Evolutionary conservation across 2,888 invertebrate genomes (phyloP).

Genomic region (Galerucella pusilla): DNA sequence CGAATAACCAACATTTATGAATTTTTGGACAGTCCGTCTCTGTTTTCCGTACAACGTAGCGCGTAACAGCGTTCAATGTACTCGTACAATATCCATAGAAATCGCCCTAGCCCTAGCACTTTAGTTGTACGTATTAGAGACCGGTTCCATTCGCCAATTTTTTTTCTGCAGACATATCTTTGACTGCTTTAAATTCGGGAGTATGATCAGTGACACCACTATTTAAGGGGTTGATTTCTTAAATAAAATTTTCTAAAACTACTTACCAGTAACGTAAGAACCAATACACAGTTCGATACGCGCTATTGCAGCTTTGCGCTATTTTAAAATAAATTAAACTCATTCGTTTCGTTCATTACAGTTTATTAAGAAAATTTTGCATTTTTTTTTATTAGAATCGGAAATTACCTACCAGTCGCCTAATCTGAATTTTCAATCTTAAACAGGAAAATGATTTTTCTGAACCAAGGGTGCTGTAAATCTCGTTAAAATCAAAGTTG

Average conservation of each 20-base stretch:
- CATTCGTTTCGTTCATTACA: conserved; percentile 15
- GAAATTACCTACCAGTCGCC: conserved; percentile 41
- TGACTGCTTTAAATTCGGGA: conserved; percentile 27
- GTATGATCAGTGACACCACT: conserved; percentile 23
- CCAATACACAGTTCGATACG: no score
- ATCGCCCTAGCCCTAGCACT: conserved; percentile 46
- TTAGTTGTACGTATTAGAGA: conserved; percentile 39
- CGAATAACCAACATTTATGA: not conserved
- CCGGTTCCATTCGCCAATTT: conserved; percentile 50
- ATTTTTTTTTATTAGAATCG: conserved; percentile 39
- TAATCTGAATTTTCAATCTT: conserved; percentile 45
- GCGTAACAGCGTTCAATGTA: conserved; percentile 40
- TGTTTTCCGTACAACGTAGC: conserved; percentile 18
- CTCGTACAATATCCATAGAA: conserved; percentile 49
- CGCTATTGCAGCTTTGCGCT: not conserved
- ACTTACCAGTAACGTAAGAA: no score
- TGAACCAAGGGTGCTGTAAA: conserved; percentile 20
- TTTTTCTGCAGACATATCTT: conserved; percentile 47
- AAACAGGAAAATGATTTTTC: conserved; percentile 46
- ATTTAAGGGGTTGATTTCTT: not conserved
- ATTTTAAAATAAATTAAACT: conserved; percentile 15
- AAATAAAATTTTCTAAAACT: no score
- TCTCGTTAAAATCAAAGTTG: conserved; percentile 20
- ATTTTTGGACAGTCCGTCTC: conserved; percentile 27
- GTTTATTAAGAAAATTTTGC: conserved; percentile 26